A percentile compares a stretch with the other conserved stretches of the same genome.
phyloP scores from a whole-genome alignment of 2,113 vertebrate genomes.

The Stegastes partitus region DNA sequence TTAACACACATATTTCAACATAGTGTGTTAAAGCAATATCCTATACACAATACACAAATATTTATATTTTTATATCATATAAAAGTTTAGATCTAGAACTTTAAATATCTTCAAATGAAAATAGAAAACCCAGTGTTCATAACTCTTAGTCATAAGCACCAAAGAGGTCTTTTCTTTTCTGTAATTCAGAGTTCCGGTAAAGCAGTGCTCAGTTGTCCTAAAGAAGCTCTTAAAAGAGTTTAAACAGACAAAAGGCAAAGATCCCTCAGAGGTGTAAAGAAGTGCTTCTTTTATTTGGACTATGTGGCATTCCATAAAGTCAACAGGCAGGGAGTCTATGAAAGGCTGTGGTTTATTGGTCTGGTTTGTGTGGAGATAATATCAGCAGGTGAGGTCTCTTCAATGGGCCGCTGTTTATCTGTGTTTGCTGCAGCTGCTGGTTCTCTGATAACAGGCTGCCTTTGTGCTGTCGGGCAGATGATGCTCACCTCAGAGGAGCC shows the following conservation, averaged over 20 bases:
- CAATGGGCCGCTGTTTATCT: conserved; percentile 77
- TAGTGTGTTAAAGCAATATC: too few relatives aligned
- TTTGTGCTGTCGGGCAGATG: conserved; percentile 48
- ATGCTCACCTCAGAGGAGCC: conserved; percentile 68
- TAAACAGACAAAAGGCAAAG: conserved; percentile 35
- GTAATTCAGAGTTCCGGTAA: conserved; percentile 18
- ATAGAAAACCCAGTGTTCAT: not conserved
- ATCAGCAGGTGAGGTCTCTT: conserved; percentile 86
- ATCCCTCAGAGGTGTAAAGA: conserved; percentile 55
- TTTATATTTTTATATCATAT: too few relatives aligned
- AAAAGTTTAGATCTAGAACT: not conserved
- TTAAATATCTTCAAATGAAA: not conserved
- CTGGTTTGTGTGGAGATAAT: conserved; percentile 78
- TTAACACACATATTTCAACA: too few relatives aligned
- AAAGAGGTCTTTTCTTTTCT: not conserved
- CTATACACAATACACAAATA: too few relatives aligned
- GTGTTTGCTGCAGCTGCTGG: conserved; percentile 83
- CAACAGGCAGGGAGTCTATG: conserved; percentile 68
- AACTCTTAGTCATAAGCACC: not conserved
- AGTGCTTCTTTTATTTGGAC: conserved; percentile 64
- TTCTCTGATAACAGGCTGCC: conserved; percentile 71
- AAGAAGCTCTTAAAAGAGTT: conserved; percentile 32
- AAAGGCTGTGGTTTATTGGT: conserved; percentile 80
- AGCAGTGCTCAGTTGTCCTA: not conserved
- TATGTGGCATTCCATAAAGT: conserved; percentile 70